Evolutionary conservation across 2,797 vertebrate genomes (phyloP), one percentile per base, ranked within the genome.

Genomic region (Tarsius wallacei): DNA sequence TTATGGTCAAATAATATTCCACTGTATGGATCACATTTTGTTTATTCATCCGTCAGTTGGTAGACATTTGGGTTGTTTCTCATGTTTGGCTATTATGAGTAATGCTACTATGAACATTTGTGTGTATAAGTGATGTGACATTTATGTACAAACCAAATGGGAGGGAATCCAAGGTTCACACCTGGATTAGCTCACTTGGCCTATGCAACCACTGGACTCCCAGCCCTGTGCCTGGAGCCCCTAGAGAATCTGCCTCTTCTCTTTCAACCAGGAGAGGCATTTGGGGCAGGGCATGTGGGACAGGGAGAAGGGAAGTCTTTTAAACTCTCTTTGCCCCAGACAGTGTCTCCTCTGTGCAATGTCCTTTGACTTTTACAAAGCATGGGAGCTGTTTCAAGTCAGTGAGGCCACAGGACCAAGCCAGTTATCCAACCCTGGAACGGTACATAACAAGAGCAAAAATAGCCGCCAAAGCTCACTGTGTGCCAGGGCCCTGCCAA

Each of bases 321-420:
- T 68, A 36, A 78, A 59, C 49, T 31, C 61, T 64, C 24, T 42
- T 31, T 85, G 12, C 3, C 9, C 31, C 16, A 7, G 68, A 47
- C 15, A 24, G 21, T 36, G 70, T 91, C 92, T 77, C 71, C 87
- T 91, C 57, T 63, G 33, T 85, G 80, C 2, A 2, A 2, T 0
- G 22, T 70, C 92, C 81, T 82, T 68, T 87, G 81, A 74, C 80
- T 64, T 93, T 96, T 71, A 96, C 53, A 61, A 93, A 80, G 82
- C 53, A 22, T 5, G n/a, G 82, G 83, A 88, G 10, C 22, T 28
- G 19, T 88, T 73, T 91, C 88, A 88, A 77, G 73, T 78, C 28
- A 49, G 63, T 13, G 55, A 92, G 93, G 73, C 36, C 85, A 55
- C 66, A 55, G 71, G 36, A 92, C 70, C 36, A 24, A 91, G 64